Base-by-base conservation (phyloP, 2,113 vertebrate species). In the Limnothrissa miodon region DNA sequence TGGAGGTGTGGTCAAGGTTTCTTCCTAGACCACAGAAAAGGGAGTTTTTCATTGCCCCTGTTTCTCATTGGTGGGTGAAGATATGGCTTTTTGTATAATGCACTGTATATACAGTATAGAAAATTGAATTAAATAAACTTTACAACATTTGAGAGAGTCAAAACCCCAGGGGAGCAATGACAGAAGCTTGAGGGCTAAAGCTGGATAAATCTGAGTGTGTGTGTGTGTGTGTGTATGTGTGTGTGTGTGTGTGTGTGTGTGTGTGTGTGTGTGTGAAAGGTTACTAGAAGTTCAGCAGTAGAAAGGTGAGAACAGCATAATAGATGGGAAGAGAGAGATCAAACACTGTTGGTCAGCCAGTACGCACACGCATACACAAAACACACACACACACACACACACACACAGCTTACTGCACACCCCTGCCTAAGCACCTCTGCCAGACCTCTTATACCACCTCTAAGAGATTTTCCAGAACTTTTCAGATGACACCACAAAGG, bases 271-370 rank as follows among this genome's bases (percentile, higher is more conserved):
- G 66, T 74, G 33, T 74, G 29, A 74, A 74, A 74, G 33, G 33
- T 74, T 74, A 74, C 66, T 74, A 15, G 66, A 74, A 29, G 66
- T 74, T 74, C 66, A 74, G 66, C 36, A 33, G 9, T 33, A 36
- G 66, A 5, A 10, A 74, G 29, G 66, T 74, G 66, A 70, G 33
- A 29, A 70, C 29, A 74, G 66, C 29, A 17, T 36, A 74, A 74
- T 74, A 33, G 36, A 74, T 74, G 66, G 29, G 66, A 1, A 36
- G 29, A 36, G 66, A 29, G 33, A 74, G 66, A 74, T 74, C 66
- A 74, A 74, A 74, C 66, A 13, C 66, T 74, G 66, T 17, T 42
- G 66, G 66, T 33, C 66, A 74, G 29, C 66, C 66, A 74, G 36
- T 29, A 8, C 66, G 36, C 13, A 33, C 29, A 66, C 59, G 11